Evolutionary conservation across 2,113 vertebrate species (phyloP), one percentile per base, ranked within the genome.

Genomic region (Myiagra hebetior): DNA sequence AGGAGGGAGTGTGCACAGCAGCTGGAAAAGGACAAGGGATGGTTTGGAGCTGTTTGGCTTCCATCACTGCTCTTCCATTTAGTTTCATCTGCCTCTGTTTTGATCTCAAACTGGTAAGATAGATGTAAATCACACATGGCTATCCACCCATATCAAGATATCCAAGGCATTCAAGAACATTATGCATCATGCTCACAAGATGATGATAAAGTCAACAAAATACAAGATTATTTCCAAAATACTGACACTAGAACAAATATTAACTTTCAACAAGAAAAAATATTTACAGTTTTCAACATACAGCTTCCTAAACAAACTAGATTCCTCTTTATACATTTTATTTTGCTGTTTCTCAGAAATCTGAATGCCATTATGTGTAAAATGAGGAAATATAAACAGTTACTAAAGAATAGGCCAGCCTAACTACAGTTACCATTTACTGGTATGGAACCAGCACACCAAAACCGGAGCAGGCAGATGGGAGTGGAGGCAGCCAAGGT

Each of bases 221-320:
- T 20, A 93, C 17, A 81, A 81, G 52, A 46, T 65, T 85, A 92
- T 96, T 95, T 95, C 81, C 89, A 91, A 96, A 96, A 95, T 64
- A 91, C 27, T 82, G 78, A 57, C n/a, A 42, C 50, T 62, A 78
- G 62, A 82, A 94, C 87, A 95, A 93, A 91, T 59, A 95, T 23
- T 78, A 94, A 78, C 62, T 73, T 96, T 55, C n/a, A 60, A 17
- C 9, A n/a, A 46, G 62, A 73, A 87, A 69, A 93, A 96, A 91
- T 76, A 79, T 91, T 95, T 91, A 74, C 27, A 27, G 26, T 82
- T 92, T 95, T 79, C 65, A 94, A 85, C 56, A 55, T 91, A 67
- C 68, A 86, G 73, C 73, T 92, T 88, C 81, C 79, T 78, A 92
- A 92, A 87, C 65, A 88, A 90, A 68, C 13, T 18, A 10, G 37